Conservation (phyloP, 2,113 vertebrate species). For the Echinops telfairi region DNA sequence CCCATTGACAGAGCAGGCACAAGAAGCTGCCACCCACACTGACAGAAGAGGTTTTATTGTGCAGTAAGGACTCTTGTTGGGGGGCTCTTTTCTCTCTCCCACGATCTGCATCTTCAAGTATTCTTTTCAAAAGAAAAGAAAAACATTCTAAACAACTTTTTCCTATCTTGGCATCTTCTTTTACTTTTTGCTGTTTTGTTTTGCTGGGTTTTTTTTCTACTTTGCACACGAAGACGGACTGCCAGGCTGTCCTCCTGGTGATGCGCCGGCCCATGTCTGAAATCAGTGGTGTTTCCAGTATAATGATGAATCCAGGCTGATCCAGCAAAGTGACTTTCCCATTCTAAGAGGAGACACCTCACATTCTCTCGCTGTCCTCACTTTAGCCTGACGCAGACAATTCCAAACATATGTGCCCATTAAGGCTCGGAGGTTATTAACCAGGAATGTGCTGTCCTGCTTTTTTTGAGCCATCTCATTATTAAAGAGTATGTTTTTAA, state of each 20-base stretch:
- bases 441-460: background rate
- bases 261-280: conserved; percentile 52
- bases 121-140: conserved; percentile 46
- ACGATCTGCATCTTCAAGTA: conserved; percentile 53
- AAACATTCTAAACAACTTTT: background rate
- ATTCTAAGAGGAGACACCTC: background rate
- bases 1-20: background rate
- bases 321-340: background rate
- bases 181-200: conserved; percentile 3
- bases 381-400: background rate
- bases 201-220: background rate
- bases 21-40: background rate
- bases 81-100: background rate
- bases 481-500: background rate
- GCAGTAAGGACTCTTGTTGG: conserved; percentile 15
- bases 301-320: background rate
- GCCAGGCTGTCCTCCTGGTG: conserved; percentile 21
- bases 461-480: background rate
- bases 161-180: conserved; percentile 66
- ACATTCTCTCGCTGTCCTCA: background rate
- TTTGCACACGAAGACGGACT: conserved; percentile 23
- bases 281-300: background rate
- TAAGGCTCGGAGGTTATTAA: background rate
- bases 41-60: background rate
- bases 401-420: background rate